Evolutionary conservation across 1,140 invertebrate species (phyloP), one percentile per base, ranked within the genome.

Genomic region (Lamellibrachia luymesi): DNA sequence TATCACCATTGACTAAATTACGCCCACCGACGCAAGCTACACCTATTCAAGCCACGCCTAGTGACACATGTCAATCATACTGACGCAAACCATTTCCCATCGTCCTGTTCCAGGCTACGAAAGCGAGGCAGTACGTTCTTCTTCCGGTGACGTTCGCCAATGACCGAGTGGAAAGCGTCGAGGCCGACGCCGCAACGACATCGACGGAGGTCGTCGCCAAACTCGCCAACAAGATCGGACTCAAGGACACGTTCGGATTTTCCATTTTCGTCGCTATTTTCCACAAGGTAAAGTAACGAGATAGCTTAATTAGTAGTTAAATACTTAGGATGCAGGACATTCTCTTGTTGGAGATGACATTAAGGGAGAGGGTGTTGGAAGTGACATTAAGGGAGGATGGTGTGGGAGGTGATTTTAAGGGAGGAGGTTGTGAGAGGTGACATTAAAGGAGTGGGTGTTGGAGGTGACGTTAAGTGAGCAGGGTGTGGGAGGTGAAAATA

Each of bases 141-240:
- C 92, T 96, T n/a, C 96, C 96, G 7, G 94, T 96, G 8, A 95
- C 94, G 6, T 94, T 96, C 92, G 95, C 96, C 95, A 95, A 95
- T 91, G 94, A 95, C 25, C 93, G 94, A 8, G 92, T 95, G 13
- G 93, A 95, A 64, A 94, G 95, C 25, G 94, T 95, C 25, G 94
- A 95, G 91, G 94, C 95, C 4, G 96, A 96, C 92, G 94, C 95
- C 5, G 95, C 95, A 25, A 95, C 95, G 0, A 96, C 95, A 2
- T 95, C 95, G 5, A 94, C 94, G 8, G 95, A 96, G 94, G 92
- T 96, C 27, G 94, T 95, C 93, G 90, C 93, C 50, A 94, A 95
- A 64, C 94, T 96, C 91, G 94, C 94, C 27, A 94, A 94, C 52
- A 94, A 94, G 27, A 94, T 95, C 0, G 94, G 94, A 13, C 93